Conservation (phyloP, 2,888 invertebrate species). For the Sinodicranocentrus sp. region DNA sequence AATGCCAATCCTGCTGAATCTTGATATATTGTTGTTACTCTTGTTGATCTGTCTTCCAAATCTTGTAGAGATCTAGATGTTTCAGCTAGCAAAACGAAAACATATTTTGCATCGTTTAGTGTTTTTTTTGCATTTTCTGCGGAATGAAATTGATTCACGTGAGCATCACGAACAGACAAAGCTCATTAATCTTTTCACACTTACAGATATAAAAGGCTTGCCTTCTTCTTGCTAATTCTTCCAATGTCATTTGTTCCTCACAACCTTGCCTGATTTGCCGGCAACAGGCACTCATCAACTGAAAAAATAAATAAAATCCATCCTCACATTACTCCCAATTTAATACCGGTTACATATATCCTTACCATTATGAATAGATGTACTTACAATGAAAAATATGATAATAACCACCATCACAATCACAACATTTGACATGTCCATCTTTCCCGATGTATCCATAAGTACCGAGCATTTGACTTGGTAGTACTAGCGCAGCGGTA, state of each 20-base stretch:
- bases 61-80: conserved; percentile 66
- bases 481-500: background rate
- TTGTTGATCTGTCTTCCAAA: conserved; percentile 62
- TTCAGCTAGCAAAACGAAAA: conserved; percentile 60
- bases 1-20: conserved; percentile 64
- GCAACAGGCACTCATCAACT: conserved; percentile 73
- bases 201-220: conserved; percentile 71
- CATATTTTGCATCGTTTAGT: too few species aligned
- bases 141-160: background rate
- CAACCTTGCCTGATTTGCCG: conserved; percentile 70
- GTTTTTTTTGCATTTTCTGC: background rate
- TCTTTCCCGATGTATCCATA: conserved; percentile 57
- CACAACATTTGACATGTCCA: conserved; percentile 69
- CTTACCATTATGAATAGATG: background rate
- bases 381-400: conserved; percentile 70
- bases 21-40: conserved; percentile 70
- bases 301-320: conserved; percentile 9
- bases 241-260: conserved; percentile 69
- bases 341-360: background rate
- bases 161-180: background rate
- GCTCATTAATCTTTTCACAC: conserved; percentile 34
- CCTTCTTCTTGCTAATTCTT: conserved; percentile 67
- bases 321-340: background rate
- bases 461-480: background rate
- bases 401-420: conserved; percentile 68